Conservation (phyloP, 2,113 vertebrate species). For the Chaetodon auriga region DNA sequence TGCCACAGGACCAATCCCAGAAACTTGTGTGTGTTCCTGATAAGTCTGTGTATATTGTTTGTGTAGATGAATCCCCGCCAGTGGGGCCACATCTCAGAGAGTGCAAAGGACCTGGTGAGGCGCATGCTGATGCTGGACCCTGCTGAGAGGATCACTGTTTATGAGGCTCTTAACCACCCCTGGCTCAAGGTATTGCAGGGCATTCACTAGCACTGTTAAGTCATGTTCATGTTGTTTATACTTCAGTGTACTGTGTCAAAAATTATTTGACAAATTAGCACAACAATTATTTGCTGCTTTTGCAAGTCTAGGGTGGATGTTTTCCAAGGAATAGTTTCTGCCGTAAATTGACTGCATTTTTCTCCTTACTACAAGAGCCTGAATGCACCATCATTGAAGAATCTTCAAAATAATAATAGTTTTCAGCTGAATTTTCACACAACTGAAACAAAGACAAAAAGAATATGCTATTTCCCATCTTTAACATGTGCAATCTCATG, state of each 20-base stretch:
- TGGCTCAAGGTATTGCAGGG: slow-evolving; percentile 92
- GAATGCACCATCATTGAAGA: not conserved
- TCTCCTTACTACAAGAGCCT: not conserved
- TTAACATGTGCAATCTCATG: not conserved
- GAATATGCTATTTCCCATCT: not conserved
- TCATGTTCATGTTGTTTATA: not conserved
- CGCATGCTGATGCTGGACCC: slow-evolving; percentile 99
- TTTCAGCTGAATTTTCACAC: not conserved
- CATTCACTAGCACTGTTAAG: not conserved
- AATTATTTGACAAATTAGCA: not conserved
- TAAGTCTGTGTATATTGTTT: not conserved
- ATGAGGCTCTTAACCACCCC: slow-evolving; percentile 98
- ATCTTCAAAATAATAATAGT: not conserved
- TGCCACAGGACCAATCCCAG: not conserved
- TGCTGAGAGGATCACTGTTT: slow-evolving; percentile 98
- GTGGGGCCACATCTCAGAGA: slow-evolving; percentile 99
- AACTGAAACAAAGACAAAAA: not conserved
- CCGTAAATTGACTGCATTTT: not conserved
- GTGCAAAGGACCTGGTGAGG: slow-evolving; percentile 98
- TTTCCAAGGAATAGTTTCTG: not conserved
- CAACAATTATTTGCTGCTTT: not conserved
- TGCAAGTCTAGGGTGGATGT: not conserved
- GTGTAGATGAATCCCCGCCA: slow-evolving; percentile 97
- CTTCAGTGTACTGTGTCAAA: not conserved
- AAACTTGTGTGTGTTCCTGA: not conserved